Percentiles rank a stretch among this genome's conserved stretches.
These are phyloP conservation scores for Cynoglossus semilaevis DNA, from an alignment of 2,113 vertebrate species.

Conservation along the genomic window DNA sequence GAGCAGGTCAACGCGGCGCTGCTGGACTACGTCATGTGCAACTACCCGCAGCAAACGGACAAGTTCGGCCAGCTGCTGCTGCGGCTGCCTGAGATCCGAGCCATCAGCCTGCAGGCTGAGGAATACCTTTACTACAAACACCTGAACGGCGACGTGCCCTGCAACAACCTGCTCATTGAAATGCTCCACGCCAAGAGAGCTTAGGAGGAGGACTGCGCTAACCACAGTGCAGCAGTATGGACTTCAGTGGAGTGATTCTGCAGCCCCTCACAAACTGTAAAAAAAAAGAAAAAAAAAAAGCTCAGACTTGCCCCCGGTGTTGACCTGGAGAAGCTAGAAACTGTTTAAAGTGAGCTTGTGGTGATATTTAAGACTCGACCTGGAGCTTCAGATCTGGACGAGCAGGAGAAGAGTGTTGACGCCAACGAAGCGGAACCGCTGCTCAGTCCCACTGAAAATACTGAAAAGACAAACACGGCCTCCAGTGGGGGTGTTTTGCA, in stretches of 20 bases:
- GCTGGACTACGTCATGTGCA: conserved; percentile 96
- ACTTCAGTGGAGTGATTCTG: conserved; percentile 19
- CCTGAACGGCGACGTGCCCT: conserved; percentile 97
- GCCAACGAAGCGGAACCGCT: conserved; percentile 9
- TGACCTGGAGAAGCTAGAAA: conserved; percentile 26
- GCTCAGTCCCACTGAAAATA: conserved; percentile 21
- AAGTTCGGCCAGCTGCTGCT: conserved; percentile 96
- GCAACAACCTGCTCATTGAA: conserved; percentile 98
- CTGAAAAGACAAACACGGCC: conserved; percentile 2
- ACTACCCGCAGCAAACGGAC: conserved; percentile 97
- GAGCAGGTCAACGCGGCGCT: conserved; percentile 95
- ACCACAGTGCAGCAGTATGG: conserved; percentile 17
- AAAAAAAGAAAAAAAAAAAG: conserved; percentile 18
- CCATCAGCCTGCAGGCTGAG: conserved; percentile 97
- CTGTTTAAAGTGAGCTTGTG: conserved; percentile 21
- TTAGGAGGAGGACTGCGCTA: conserved; percentile 64
- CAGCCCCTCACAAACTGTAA: conserved; percentile 33
- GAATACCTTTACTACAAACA: conserved; percentile 99
- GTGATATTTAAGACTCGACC: conserved; percentile 14
- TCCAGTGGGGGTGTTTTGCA: conserved; percentile 17
- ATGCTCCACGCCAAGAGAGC: conserved; percentile 98
- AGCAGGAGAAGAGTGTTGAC: conserved; percentile 8
- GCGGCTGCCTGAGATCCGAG: conserved; percentile 93
- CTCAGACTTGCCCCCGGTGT: conserved; percentile 14
- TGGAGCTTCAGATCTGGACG: conserved; percentile 12